Evolutionary conservation across 2,797 vertebrate genomes (phyloP), one percentile per base, ranked within the genome.

Genomic region (Platalea minor): DNA sequence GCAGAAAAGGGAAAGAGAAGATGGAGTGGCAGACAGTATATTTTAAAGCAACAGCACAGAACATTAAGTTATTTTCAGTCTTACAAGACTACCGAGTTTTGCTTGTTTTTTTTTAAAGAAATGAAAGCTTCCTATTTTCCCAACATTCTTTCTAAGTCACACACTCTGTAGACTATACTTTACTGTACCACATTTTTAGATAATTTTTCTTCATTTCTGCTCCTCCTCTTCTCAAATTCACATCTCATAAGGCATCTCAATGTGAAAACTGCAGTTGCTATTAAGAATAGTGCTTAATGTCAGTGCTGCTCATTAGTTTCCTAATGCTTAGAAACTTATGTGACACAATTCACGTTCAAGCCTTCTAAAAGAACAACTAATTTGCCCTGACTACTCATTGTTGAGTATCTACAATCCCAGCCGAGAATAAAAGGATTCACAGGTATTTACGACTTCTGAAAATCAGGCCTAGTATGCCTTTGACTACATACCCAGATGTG

Each of bases 61-160:
- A 79, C 59, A 51, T 64, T 31, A 85, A 84, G 83, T 85, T 92
- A 61, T 93, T 96, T 91, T 95, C 91, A 91, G 80, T 83, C 94
- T 92, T 92, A 81, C 1, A 2, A 93, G 72, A 86, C 67, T 64
- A 67, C 8, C 53, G 51, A 94, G 43, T 61, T 61, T 89, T 26
- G 33, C n/a, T 15, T 15, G 5, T 23, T 33, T 86, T 84, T 81
- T 43, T 85, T 81, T 41, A 70, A 94, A 92, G 39, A 93, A 95
- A 87, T 76, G 14, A 88, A 82, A 91, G 45, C 67, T 91, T 82
- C 67, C 41, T 85, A 57, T 94, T 94, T 96, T 82, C 72, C 51
- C 60, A 85, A 83, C 12, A 28, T 89, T 35, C 78, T 53, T 77
- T 35, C 16, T 57, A 91, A 89, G 64, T 74, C 75, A 88, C 53